Evolutionary conservation across 64 coral and sea anemone species (phyloP).

Genomic region (Hydrozoanthus tunicans): DNA sequence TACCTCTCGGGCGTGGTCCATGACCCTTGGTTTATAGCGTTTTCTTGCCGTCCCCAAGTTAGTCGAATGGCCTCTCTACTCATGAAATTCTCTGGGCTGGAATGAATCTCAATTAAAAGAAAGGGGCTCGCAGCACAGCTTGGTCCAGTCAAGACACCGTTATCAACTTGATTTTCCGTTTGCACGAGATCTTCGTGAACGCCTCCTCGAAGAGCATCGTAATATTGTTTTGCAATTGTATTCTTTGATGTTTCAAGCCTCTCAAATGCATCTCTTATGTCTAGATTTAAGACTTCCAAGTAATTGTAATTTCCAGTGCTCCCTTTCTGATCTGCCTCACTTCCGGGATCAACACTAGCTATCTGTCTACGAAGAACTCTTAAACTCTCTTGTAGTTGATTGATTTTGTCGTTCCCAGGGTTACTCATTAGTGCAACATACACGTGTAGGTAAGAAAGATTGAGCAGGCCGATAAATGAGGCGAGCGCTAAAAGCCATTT

Average conservation of each 20-base stretch:
- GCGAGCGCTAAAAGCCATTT: conserved; percentile 4
- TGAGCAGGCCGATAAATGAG: conserved; percentile 22
- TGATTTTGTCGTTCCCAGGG: background rate
- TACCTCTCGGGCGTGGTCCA: conserved; percentile 10
- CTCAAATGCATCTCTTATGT: conserved; percentile 44
- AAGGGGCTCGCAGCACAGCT: conserved; percentile 47
- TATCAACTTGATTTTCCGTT: background rate
- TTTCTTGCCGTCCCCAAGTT: conserved; percentile 78
- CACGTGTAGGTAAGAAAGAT: conserved; percentile 36
- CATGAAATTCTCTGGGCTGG: conserved; percentile 66
- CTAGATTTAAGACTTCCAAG: conserved; percentile 39
- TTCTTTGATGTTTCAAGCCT: conserved; percentile 36
- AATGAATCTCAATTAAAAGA: conserved; percentile 77
- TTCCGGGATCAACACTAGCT: conserved; percentile 45
- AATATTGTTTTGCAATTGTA: conserved; percentile 44
- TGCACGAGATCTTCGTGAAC: background rate
- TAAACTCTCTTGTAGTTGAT: conserved; percentile 13
- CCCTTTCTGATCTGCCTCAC: conserved; percentile 5
- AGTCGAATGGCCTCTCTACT: conserved; percentile 82
- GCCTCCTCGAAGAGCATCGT: background rate
- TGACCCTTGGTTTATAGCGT: conserved; percentile 70
- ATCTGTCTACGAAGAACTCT: conserved; percentile 54
- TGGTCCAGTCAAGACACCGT: background rate
- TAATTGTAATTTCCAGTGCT: conserved; percentile 29
- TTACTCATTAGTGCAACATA: background rate